Percentiles rank a stretch among this genome's conserved stretches.
phyloP scores from a whole-genome alignment of 2,797 vertebrate species.

The Cygnus olor region DNA sequence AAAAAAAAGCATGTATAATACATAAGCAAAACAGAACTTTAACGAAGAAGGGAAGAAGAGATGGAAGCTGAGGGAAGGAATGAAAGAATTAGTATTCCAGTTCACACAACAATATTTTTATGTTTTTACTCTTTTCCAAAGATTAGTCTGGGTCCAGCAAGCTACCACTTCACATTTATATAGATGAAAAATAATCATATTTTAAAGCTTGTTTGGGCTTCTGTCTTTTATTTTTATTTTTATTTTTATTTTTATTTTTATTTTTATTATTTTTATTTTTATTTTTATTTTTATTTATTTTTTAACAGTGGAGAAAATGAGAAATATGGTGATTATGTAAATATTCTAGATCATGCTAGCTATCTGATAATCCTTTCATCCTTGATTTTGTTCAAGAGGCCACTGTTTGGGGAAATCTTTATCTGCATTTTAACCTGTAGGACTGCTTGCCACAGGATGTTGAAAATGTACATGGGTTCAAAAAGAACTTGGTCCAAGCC shows the following conservation, averaged over 20 bases:
- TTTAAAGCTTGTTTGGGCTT: neutral
- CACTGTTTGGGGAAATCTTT: rapidly evolving
- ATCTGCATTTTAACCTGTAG: neutral
- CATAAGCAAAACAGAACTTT: neutral
- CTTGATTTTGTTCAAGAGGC: neutral
- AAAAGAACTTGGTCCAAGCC: neutral
- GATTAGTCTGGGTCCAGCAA: neutral
- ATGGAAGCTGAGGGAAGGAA: neutral
- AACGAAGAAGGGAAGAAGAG: neutral
- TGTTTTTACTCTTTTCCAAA: neutral
- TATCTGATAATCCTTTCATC: neutral
- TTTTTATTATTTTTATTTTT: neutral
- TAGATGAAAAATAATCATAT: neutral
- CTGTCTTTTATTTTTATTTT: neutral
- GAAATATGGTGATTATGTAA: neutral
- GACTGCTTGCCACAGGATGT: neutral
- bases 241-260: neutral
- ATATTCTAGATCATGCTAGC: neutral
- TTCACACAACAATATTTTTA: neutral
- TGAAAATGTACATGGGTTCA: neutral
- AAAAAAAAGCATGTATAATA: neutral
- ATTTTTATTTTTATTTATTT: neutral
- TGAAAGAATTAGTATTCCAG: neutral
- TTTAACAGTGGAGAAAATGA: neutral
- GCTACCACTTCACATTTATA: neutral